A percentile compares a stretch with the other conserved stretches of the same genome.
Evolutionary conservation across 2,888 invertebrate species (phyloP).

Genomic region (Parnassius smintheus): DNA sequence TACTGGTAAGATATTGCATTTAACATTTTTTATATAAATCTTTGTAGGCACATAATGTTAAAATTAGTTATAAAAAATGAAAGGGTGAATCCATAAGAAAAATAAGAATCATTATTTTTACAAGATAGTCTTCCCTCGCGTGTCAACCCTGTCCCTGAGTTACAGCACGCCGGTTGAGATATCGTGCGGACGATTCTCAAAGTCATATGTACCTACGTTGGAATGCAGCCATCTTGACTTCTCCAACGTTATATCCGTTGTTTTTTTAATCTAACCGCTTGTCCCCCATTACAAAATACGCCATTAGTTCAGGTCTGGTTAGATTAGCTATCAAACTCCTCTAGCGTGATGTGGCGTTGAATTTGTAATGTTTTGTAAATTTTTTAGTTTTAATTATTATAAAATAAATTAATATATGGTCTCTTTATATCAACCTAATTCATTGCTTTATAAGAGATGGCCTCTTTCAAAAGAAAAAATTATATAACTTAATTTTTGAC

Average conservation of each 20-base stretch:
- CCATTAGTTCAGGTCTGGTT: conserved; percentile 9
- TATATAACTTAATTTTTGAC: no score
- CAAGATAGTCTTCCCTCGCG: background rate
- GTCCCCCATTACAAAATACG: conserved; percentile 17
- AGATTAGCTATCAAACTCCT: conserved; percentile 8
- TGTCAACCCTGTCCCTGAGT: conserved; percentile 27
- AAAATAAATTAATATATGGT: no score
- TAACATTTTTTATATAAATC: no score
- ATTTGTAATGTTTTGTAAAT: background rate
- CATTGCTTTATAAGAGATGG: no score
- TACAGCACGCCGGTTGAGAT: conserved; percentile 28
- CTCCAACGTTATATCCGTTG: conserved; percentile 29
- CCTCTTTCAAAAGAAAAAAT: no score
- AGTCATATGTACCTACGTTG: conserved; percentile 30
- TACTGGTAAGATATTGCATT: no score
- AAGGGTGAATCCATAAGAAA: no score
- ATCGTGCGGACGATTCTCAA: conserved; percentile 30
- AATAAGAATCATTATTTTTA: background rate
- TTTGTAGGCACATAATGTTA: no score
- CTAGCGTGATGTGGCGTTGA: background rate
- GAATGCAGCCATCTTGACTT: conserved; percentile 46
- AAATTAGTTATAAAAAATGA: no score
- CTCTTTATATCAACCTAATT: no score
- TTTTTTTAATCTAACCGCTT: conserved; percentile 15
- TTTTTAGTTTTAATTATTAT: background rate